Base-by-base conservation (phyloP, 2,113 vertebrate genomes). In the Boleophthalmus pectinirostris region DNA sequence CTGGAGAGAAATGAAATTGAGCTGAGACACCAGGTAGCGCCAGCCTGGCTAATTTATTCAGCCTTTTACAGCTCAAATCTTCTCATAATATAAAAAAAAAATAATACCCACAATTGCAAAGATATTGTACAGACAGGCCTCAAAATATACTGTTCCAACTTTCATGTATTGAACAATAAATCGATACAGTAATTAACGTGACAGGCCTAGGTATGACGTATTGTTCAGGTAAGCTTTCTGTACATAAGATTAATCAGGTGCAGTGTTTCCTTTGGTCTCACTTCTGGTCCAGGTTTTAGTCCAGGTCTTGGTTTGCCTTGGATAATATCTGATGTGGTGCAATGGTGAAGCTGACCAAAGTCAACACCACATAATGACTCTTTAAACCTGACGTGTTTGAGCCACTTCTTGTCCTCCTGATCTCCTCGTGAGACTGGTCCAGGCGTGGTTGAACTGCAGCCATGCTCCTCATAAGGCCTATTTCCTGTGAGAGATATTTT, bases 301-400 rank as follows among this genome's bases (percentile, higher is more conserved):
- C 54, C 38, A 9, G 0, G 65, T 38, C 85, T 74, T 76, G 70
- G 73, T 84, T 88, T 85, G 78, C 38, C 61, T 78, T 78, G 60
- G 72, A 82, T 79, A 85, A 79, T 58, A 58, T 58, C 23, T 58
- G 25, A 14, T 74, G 68, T 77, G 73, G 68, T 78, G 66, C 77
- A 82, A 77, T 78, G 14, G 60, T 65, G 60, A 58, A 35, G 71
- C 74, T 75, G 63, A 81, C 79, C 77, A 90, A 90, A 86, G 72
- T 82, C 84, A 90, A 74, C 84, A 89, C 21, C n/a, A 66, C 86
- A 38, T 6, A 74, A 83, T 85, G 66, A 77, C 88, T 87, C 56
- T 74, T 69, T 70, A 70, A 85, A 83, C 51, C 66, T 68, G 70
- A 58, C 67, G 61, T 70, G 72, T 64, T 69, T 73, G n/a, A 24